Evolutionary conservation across 1,140 invertebrate species (phyloP), one percentile per base, ranked within the genome.

Genomic region (Panagrolaimus sp.): DNA sequence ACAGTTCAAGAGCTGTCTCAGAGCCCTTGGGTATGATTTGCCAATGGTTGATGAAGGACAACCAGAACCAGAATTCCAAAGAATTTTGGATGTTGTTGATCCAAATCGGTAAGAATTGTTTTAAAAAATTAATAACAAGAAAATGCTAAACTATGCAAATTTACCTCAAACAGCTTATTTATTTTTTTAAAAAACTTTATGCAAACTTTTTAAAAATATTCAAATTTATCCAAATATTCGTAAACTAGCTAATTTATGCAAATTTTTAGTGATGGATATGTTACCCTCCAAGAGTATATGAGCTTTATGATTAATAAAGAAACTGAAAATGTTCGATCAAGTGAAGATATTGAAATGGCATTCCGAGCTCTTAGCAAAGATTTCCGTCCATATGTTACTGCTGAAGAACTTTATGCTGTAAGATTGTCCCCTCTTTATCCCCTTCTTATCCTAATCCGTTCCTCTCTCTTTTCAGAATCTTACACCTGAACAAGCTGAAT

Each of bases 291-390:
- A 87, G 96, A 98, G 84, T 99, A 98, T 85, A 99, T 99, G 93
- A 93, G 93, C 51, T 99, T 98, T 84, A 98, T 99, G 96, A 98
- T 99, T 81, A 96, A 92, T 82, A 94, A 97, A 84, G 96, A 99
- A 88, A 99, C 96, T 0, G 96, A 99, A 86, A 99, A 99, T 85
- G 95, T 99, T 38, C 92, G 96, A 81, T 96, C 93, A 76, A 95
- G 92, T 48, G 93, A 97, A 85, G 96, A 99, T 86, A 97, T 99
- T 73, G 94, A 98, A 85, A 96, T 96, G 85, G 96, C 96, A 44
- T 99, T 99, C 89, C 88, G 93, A 79, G 96, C 96, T 38, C 96
- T 99, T 77, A 96, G 94, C 63, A 91, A 92, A 70, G 78, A 86
- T 53, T 94, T 98, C 85, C 89, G 94, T 82, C 92, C 92, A 62